Evolutionary conservation across 1,140 invertebrate genomes (phyloP).

Genomic region (Antheraea pernyi): DNA sequence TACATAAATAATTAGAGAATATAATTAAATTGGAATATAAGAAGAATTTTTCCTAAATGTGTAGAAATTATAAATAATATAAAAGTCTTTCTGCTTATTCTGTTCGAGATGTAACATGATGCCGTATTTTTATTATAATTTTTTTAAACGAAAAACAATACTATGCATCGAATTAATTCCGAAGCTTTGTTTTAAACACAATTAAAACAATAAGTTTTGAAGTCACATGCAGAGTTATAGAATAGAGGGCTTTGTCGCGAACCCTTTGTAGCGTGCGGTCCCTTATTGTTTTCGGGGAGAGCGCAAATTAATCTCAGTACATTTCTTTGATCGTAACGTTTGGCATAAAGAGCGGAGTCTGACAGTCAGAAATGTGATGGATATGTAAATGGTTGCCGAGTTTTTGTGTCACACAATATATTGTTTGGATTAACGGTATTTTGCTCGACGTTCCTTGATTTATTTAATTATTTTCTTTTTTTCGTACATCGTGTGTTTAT

Average conservation of each 20-base stretch:
- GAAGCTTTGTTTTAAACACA: constrained; percentile 64
- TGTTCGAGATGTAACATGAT: too few relatives aligned
- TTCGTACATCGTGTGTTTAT: too few relatives aligned
- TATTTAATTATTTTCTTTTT: too few relatives aligned
- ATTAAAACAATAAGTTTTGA: constrained; percentile 65
- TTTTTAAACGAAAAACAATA: constrained; percentile 18
- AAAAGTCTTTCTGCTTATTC: too few relatives aligned
- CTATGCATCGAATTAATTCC: constrained; percentile 45
- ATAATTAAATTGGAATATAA: too few relatives aligned
- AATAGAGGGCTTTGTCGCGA: constrained; percentile 45
- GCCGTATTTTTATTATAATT: background rate
- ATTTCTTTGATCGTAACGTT: constrained; percentile 69
- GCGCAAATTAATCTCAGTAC: constrained; percentile 73
- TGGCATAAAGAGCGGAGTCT: constrained; percentile 48
- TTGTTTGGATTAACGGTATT: background rate
- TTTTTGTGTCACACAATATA: constrained; percentile 14
- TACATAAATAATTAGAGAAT: too few relatives aligned
- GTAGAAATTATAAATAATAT: too few relatives aligned
- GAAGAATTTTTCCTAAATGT: too few relatives aligned
- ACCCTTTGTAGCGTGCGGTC: constrained; percentile 57
- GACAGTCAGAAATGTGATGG: constrained; percentile 55
- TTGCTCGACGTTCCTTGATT: too few relatives aligned
- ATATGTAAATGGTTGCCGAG: constrained; percentile 60
- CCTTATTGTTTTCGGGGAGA: constrained; percentile 55
- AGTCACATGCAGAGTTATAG: constrained; percentile 77